Evolutionary conservation across 2,113 vertebrate genomes (phyloP).

Genomic region (Stigmatopora argus): DNA sequence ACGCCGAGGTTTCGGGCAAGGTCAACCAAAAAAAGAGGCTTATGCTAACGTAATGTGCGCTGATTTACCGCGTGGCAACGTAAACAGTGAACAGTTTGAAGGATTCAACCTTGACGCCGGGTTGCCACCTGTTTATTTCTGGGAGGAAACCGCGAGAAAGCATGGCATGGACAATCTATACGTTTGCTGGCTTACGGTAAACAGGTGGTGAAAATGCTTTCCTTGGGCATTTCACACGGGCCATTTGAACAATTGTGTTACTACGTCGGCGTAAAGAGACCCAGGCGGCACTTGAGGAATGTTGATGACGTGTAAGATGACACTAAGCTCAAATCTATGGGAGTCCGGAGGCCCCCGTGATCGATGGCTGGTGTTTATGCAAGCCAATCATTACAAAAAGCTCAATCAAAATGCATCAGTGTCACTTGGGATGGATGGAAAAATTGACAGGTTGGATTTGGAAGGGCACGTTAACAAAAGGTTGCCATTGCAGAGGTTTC

Average conservation of each 20-base stretch:
- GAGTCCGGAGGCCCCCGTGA: constrained; percentile 35
- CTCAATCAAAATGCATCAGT: constrained; percentile 28
- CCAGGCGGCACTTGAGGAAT: constrained; percentile 56
- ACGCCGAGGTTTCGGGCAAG: constrained; percentile 23
- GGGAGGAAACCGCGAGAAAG: constrained; percentile 39
- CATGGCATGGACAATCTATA: constrained; percentile 42
- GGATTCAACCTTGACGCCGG: constrained; percentile 27
- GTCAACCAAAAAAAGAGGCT: constrained; percentile 32
- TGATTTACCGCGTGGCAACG: constrained; percentile 29
- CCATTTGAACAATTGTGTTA: constrained; percentile 62
- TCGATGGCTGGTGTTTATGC: constrained; percentile 46
- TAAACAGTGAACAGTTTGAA: constrained; percentile 35
- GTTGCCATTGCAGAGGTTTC: background rate
- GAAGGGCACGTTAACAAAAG: background rate
- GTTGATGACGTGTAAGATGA: constrained; percentile 60
- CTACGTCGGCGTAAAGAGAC: constrained; percentile 61
- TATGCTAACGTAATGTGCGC: constrained; percentile 20
- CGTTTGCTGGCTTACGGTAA: constrained; percentile 49
- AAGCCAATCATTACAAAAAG: constrained; percentile 37
- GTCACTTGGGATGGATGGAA: constrained; percentile 26
- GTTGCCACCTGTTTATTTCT: constrained; percentile 54
- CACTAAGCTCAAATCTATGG: constrained; percentile 47
- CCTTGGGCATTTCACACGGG: constrained; percentile 52
- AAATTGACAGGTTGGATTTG: constrained; percentile 29
- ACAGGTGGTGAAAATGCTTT: constrained; percentile 52